These are phyloP conservation scores for Cephalotes varians DNA, from an alignment of 2,888 invertebrate genomes.

Conservation along the genomic window DNA sequence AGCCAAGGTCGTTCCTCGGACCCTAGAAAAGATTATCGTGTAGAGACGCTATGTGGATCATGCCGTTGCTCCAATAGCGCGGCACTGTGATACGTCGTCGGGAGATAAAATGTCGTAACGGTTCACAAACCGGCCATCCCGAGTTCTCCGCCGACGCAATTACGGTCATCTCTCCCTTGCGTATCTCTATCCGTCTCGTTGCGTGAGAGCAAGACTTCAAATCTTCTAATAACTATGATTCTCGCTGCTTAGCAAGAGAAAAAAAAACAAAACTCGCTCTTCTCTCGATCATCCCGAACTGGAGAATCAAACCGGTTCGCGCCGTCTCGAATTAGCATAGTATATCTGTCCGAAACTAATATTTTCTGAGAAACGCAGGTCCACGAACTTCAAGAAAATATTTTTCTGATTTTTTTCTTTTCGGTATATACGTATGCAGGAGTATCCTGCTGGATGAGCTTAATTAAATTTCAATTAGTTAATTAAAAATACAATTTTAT, in stretches of 20 bases:
- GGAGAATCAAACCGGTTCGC: conserved; percentile 46
- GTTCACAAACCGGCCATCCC: conserved; percentile 76
- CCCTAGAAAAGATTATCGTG: neutral
- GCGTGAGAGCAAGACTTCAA: conserved; percentile 24
- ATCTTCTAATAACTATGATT: conserved; percentile 62
- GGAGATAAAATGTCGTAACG: conserved; percentile 75
- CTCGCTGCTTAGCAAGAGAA: neutral
- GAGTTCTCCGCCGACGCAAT: conserved; percentile 69
- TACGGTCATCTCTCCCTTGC: conserved; percentile 43
- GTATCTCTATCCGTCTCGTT: conserved; percentile 38
- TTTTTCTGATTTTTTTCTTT: neutral
- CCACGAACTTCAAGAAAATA: neutral
- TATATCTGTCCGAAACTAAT: conserved; percentile 22
- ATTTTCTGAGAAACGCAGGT: conserved; percentile 18
- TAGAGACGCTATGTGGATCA: conserved; percentile 15
- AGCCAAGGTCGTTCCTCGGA: conserved; percentile 31
- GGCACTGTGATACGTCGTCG: conserved; percentile 71
- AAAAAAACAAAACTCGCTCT: conserved; percentile 12
- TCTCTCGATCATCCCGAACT: conserved; percentile 23
- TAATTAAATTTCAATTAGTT: too few relatives aligned
- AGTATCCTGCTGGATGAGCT: neutral
- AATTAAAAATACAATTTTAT: conserved; percentile 29
- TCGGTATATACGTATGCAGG: too few relatives aligned
- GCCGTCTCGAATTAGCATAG: conserved; percentile 19
- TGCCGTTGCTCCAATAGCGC: conserved; percentile 34